A percentile compares a stretch with the other conserved stretches of the same genome.
Conservation (phyloP, 2,113 vertebrate species). For the Rhinopithecus roxellana region DNA sequence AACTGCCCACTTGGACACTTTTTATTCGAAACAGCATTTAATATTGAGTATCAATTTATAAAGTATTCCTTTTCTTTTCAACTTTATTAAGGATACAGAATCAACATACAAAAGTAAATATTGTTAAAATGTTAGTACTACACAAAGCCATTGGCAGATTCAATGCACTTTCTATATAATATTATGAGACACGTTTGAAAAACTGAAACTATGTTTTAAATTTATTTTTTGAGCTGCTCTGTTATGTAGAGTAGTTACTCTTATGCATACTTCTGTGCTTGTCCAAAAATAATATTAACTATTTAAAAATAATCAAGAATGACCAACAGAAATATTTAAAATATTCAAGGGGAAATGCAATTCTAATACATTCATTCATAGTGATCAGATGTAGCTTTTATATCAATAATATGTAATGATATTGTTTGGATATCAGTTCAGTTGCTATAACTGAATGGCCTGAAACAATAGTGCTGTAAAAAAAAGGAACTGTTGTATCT, state of each 20-base stretch:
- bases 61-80: neutral
- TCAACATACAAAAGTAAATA: neutral
- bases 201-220: neutral
- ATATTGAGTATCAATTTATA: neutral
- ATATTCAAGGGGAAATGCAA: neutral
- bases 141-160: neutral
- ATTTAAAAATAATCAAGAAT: neutral
- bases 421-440: neutral
- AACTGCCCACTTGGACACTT: neutral
- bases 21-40: neutral
- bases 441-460: neutral
- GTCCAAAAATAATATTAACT: neutral
- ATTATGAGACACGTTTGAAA: neutral
- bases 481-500: neutral
- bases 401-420: neutral
- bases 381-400: neutral
- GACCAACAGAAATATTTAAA: neutral
- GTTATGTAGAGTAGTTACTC: neutral
- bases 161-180: neutral
- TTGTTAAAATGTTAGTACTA: neutral
- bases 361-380: neutral
- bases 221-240: neutral
- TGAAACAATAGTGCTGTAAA: neutral
- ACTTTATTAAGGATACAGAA: neutral
- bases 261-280: neutral